Evolutionary conservation across 2,797 vertebrate genomes (phyloP).

Genomic region (Clarias laeviceps): DNA sequence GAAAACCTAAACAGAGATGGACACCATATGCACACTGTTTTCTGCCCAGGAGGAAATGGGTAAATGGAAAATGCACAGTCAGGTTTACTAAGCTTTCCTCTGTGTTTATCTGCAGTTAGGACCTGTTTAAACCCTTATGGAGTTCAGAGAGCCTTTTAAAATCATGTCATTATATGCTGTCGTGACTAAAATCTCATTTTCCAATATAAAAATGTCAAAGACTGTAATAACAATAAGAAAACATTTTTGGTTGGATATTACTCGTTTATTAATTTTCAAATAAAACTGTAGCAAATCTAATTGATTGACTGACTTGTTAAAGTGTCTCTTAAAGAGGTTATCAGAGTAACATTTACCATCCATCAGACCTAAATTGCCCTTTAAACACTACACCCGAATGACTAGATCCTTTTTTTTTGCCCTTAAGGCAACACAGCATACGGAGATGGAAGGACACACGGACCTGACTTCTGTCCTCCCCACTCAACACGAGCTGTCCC

Average conservation of each 20-base stretch:
- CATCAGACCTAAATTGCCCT: constrained; percentile 51
- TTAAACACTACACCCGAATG: constrained; percentile 50
- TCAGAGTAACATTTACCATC: constrained; percentile 48
- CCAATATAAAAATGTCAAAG: background rate
- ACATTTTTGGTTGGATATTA: constrained; percentile 4
- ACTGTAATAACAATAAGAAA: background rate
- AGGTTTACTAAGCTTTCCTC: constrained; percentile 69
- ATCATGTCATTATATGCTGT: no score
- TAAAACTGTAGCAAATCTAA: background rate
- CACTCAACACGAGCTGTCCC: constrained; percentile 39
- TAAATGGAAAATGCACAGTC: constrained; percentile 67
- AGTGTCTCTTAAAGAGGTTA: constrained; percentile 49
- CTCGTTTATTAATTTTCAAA: background rate
- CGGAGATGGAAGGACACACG: constrained; percentile 46
- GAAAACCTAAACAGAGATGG: constrained; percentile 36
- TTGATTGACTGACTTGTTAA: constrained; percentile 36
- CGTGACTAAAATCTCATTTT: background rate
- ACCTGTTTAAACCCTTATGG: background rate
- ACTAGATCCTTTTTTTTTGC: constrained; percentile 40
- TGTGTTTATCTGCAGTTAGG: constrained; percentile 6
- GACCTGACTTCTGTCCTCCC: constrained; percentile 42
- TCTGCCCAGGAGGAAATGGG: constrained; percentile 26
- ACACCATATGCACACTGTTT: constrained; percentile 34
- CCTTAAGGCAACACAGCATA: constrained; percentile 53
- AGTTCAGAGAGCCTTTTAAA: background rate